Evolutionary conservation across 1,140 invertebrate genomes (phyloP).

Genomic region (Drosophila tristis): DNA sequence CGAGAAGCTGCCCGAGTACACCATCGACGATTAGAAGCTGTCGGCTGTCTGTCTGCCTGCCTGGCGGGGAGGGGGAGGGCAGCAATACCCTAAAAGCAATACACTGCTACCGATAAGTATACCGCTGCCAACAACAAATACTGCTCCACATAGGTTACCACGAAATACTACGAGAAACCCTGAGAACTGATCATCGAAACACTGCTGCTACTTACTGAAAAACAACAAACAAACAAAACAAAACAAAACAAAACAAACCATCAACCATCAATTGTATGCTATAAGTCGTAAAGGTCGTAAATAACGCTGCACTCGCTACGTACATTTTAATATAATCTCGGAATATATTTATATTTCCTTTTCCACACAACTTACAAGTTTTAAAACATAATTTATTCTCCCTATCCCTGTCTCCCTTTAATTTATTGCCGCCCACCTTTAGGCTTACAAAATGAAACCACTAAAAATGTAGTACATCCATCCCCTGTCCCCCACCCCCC

Average conservation of each 20-base stretch:
- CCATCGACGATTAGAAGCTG: conserved; percentile 73
- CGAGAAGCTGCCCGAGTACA: conserved; percentile 85
- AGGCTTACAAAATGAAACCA: conserved; percentile 44
- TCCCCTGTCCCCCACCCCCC: conserved; percentile 3
- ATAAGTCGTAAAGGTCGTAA: conserved; percentile 62
- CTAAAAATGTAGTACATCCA: conserved; percentile 1
- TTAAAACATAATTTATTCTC: conserved; percentile 54
- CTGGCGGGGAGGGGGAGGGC: neutral
- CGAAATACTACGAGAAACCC: conserved; percentile 53
- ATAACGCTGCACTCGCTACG: conserved; percentile 36
- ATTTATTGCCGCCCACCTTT: conserved; percentile 71
- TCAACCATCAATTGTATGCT: conserved; percentile 36
- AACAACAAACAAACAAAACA: conserved; percentile 19
- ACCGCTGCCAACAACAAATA: conserved; percentile 76
- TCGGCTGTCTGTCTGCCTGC: too few relatives aligned
- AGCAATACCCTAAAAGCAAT: conserved; percentile 24
- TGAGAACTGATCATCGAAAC: conserved; percentile 78
- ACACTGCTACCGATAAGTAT: conserved; percentile 41
- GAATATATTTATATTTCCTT: conserved; percentile 14
- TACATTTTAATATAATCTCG: conserved; percentile 64
- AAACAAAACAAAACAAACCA: conserved; percentile 25
- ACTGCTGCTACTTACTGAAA: conserved; percentile 72
- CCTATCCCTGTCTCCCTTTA: conserved; percentile 38
- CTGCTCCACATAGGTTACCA: conserved; percentile 57
- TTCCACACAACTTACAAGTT: neutral